Evolutionary conservation across 2,888 invertebrate genomes (phyloP).

Genomic region (Serrognathus titanus): DNA sequence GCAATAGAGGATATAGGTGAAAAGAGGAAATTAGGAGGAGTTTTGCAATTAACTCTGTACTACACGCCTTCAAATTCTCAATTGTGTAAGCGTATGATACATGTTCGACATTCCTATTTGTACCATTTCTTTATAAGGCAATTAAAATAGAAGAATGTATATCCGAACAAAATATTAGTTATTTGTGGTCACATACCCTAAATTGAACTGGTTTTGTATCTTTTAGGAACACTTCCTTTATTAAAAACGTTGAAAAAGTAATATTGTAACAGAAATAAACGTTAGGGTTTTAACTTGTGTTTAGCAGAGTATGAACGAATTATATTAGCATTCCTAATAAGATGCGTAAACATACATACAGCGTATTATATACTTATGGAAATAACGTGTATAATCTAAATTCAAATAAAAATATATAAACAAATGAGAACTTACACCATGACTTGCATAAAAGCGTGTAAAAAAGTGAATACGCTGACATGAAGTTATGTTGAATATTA

Average conservation of each 20-base stretch:
- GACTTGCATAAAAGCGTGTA: neutral
- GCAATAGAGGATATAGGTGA: constrained; percentile 36
- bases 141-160: too few relatives aligned
- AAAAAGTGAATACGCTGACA: neutral
- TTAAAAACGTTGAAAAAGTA: too few relatives aligned
- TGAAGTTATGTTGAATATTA: constrained; percentile 6
- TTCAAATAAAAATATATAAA: neutral
- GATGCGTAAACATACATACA: neutral
- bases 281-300: too few relatives aligned
- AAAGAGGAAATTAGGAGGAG: constrained; percentile 24
- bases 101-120: too few relatives aligned
- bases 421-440: neutral
- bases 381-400: neutral
- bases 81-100: too few relatives aligned
- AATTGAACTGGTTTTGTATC: too few relatives aligned
- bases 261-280: too few relatives aligned
- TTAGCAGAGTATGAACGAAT: neutral
- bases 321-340: neutral
- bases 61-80: too few relatives aligned
- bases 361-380: neutral
- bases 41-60: neutral
- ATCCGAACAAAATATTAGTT: too few relatives aligned
- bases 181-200: too few relatives aligned
- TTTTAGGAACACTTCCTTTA: too few relatives aligned
- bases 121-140: too few relatives aligned